These are phyloP conservation scores for Halyomorpha halys DNA, from an alignment of 1,140 invertebrate genomes.

Conservation along the genomic window DNA sequence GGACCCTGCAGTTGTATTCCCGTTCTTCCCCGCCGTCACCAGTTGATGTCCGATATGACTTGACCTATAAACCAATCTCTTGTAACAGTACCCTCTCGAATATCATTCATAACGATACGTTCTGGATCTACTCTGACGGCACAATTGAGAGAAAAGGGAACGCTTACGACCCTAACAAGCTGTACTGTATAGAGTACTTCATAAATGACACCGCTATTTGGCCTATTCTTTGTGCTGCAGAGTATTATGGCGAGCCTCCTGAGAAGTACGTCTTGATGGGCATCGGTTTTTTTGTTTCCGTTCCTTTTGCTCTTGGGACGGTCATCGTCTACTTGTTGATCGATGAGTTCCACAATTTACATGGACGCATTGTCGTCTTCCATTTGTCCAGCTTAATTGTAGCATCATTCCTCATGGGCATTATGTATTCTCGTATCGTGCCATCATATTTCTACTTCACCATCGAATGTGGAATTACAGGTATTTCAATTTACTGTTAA, in stretches of 20 bases:
- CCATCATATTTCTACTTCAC: too few species aligned
- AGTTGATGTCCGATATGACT: neutral
- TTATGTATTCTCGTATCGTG: too few species aligned
- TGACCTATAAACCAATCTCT: neutral
- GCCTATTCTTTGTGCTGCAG: neutral
- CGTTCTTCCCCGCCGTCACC: neutral
- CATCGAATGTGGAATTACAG: too few species aligned
- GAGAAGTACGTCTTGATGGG: neutral
- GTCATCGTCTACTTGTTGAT: slow-evolving; percentile 60
- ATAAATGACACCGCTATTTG: neutral
- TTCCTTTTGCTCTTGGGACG: slow-evolving; percentile 50
- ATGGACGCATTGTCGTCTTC: slow-evolving; percentile 60
- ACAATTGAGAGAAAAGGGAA: neutral
- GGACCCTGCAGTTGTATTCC: neutral
- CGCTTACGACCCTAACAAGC: neutral
- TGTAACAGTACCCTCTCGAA: neutral
- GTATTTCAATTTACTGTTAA: too few species aligned
- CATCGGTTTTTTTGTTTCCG: neutral
- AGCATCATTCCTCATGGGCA: too few species aligned
- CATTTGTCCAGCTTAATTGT: slow-evolving; percentile 40
- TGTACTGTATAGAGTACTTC: neutral
- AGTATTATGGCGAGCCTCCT: neutral
- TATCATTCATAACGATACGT: neutral
- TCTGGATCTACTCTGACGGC: neutral
- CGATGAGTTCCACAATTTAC: slow-evolving; percentile 57